phyloP scores from a whole-genome alignment of 2,888 invertebrate genomes.

The Danaus chrysippus region DNA sequence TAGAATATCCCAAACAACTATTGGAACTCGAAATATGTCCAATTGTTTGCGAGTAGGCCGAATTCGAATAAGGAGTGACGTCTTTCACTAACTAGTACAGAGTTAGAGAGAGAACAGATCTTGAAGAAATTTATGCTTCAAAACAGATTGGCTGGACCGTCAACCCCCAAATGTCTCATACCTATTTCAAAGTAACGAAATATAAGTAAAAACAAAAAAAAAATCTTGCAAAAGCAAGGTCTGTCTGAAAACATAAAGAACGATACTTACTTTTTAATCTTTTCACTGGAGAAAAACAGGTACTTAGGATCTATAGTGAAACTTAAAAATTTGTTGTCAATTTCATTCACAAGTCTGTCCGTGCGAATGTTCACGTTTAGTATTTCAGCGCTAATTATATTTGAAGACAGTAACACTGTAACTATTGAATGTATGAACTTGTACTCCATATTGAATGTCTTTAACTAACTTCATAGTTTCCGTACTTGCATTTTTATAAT shows the following conservation, averaged over 20 bases:
- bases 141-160: too few species aligned
- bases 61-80: too few species aligned
- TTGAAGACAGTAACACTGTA: neutral
- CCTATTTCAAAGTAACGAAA: too few species aligned
- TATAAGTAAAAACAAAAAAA: too few species aligned
- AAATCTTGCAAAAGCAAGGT: too few species aligned
- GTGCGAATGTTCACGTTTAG: constrained; percentile 79
- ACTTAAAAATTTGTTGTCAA: constrained; percentile 85
- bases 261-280: constrained; percentile 41
- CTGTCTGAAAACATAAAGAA: neutral
- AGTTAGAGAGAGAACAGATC: too few species aligned
- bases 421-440: constrained; percentile 8
- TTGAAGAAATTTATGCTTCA: too few species aligned
- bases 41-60: too few species aligned
- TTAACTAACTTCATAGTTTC: neutral
- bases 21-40: too few species aligned
- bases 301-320: constrained; percentile 85
- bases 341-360: constrained; percentile 80
- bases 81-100: too few species aligned
- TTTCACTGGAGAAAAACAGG: constrained; percentile 65
- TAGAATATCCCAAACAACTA: too few species aligned
- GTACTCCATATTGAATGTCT: constrained; percentile 16
- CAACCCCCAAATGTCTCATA: too few species aligned
- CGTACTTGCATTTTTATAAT: constrained; percentile 7
- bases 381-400: constrained; percentile 53